A percentile compares a stretch with the other conserved stretches of the same genome.
phyloP scores from a whole-genome alignment of 2,888 invertebrate genomes.

The Myopa testacea region DNA sequence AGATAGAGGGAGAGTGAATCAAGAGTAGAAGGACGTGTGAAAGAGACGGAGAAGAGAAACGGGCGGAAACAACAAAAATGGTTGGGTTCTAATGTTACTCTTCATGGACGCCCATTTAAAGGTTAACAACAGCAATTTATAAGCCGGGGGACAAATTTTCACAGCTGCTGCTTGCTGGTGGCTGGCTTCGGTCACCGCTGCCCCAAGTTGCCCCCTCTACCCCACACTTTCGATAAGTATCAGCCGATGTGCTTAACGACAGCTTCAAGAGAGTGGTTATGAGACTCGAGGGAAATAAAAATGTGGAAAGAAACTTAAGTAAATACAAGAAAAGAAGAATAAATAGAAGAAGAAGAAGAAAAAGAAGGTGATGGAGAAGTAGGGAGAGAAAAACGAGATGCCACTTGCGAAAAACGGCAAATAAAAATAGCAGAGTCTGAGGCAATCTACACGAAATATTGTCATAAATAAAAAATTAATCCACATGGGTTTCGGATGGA shows the following conservation, averaged over 20 bases:
- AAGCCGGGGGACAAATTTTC: neutral
- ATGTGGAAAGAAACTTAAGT: neutral
- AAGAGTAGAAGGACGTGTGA: no score
- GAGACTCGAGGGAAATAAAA: neutral
- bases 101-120: neutral
- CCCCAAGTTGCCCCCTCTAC: neutral
- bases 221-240: neutral
- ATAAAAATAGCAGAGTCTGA: neutral
- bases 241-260: neutral
- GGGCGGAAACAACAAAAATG: no score
- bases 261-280: neutral
- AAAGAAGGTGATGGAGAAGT: neutral
- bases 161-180: conserved; percentile 2
- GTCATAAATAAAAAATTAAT: no score
- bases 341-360: neutral
- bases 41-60: no score
- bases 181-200: neutral
- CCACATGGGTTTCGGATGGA: no score
- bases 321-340: neutral
- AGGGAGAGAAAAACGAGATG: neutral
- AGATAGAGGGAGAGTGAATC: no score
- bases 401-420: neutral
- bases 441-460: neutral
- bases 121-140: neutral
- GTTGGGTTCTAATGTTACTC: neutral